Conservation (phyloP, 2,113 vertebrate species). For the Pyxicephalus adspersus region DNA sequence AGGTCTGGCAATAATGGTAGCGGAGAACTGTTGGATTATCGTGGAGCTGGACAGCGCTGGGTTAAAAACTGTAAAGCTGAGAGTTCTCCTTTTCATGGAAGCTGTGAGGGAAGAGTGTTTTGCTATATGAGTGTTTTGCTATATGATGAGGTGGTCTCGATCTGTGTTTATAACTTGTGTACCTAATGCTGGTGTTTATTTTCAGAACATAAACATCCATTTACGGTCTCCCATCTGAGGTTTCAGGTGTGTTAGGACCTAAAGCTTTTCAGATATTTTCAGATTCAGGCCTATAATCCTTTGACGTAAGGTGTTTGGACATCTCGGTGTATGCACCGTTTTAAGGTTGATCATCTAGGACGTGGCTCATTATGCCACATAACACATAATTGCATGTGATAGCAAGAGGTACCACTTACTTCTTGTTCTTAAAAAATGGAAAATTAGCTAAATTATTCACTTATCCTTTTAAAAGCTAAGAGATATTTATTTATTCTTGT, state of each 20-base stretch:
- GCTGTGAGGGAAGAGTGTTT: slow-evolving; percentile 14
- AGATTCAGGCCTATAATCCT: slow-evolving; percentile 38
- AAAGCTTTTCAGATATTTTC: slow-evolving; percentile 49
- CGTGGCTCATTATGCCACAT: slow-evolving; percentile 19
- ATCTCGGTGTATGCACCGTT: slow-evolving; percentile 9
- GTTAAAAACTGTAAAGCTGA: not conserved
- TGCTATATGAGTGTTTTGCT: slow-evolving; percentile 53
- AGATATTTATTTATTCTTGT: too few species aligned
- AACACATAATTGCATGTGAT: slow-evolving; percentile 40
- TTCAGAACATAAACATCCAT: slow-evolving; percentile 41
- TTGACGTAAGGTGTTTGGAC: slow-evolving; percentile 29
- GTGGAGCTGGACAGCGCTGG: not conserved
- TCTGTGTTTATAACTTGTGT: slow-evolving; percentile 21
- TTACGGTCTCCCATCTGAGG: slow-evolving; percentile 14
- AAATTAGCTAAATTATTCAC: not conserved
- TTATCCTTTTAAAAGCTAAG: not conserved
- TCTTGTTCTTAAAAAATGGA: not conserved
- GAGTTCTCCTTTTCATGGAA: slow-evolving; percentile 49
- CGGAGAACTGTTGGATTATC: too few species aligned
- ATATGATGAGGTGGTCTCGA: slow-evolving; percentile 27
- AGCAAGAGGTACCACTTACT: not conserved
- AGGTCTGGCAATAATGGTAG: too few species aligned
- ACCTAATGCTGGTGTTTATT: slow-evolving; percentile 34
- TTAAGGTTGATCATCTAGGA: slow-evolving; percentile 23
- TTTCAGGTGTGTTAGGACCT: slow-evolving; percentile 29